phyloP scores from a whole-genome alignment of 2,888 invertebrate genomes.

The Ormyrus pomaceus region DNA sequence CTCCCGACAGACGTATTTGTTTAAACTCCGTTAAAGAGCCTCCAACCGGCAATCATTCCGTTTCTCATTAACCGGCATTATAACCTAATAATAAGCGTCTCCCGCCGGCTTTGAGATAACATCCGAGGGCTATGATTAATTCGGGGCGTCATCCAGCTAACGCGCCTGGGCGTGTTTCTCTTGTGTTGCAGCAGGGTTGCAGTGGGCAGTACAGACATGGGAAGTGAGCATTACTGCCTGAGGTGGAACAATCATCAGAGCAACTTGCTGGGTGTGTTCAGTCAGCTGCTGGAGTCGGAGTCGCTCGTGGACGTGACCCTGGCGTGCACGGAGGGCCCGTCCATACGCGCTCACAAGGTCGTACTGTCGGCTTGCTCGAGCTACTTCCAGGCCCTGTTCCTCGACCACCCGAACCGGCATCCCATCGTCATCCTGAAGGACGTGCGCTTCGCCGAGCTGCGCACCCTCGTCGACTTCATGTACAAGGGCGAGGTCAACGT shows the following conservation, averaged over 20 bases:
- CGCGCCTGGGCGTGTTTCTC: not conserved
- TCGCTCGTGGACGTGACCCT: slow-evolving; percentile 97
- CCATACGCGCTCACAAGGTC: slow-evolving; percentile 96
- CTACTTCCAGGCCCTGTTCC: slow-evolving; percentile 95
- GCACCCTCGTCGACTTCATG: slow-evolving; percentile 96
- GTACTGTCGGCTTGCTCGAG: slow-evolving; percentile 97
- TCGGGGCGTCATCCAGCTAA: not conserved
- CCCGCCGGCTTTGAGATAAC: slow-evolving; percentile 1
- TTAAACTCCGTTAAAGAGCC: no score
- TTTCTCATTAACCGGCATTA: no score
- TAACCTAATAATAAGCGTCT: no score
- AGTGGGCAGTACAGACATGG: slow-evolving; percentile 96
- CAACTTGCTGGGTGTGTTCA: slow-evolving; percentile 97
- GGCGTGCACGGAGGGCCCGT: slow-evolving; percentile 96
- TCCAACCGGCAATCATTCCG: no score
- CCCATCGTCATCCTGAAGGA: slow-evolving; percentile 96
- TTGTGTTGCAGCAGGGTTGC: slow-evolving; percentile 77
- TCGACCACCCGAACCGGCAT: slow-evolving; percentile 94
- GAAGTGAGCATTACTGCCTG: slow-evolving; percentile 99
- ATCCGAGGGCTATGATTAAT: slow-evolving; percentile 49
- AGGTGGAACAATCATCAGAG: slow-evolving; percentile 99
- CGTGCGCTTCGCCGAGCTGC: slow-evolving; percentile 92
- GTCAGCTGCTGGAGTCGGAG: slow-evolving; percentile 96
- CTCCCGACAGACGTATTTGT: no score
- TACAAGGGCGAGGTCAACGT: slow-evolving; percentile 97